Conservation (phyloP, 35 echinoderm and acorn worm species). For the Apostichopus californicus region DNA sequence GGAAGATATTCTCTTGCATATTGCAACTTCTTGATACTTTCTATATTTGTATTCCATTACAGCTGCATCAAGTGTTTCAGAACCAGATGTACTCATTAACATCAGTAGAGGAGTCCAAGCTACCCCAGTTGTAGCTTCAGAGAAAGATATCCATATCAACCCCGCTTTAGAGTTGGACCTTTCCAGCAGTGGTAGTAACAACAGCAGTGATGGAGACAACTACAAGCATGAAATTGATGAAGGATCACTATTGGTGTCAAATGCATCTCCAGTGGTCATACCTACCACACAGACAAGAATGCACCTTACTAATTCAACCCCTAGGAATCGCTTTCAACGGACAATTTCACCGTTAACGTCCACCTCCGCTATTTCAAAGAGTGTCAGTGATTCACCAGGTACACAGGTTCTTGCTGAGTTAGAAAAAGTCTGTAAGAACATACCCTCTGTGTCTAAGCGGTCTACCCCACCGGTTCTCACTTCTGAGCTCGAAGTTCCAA, state of each 20-base stretch:
- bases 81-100: background rate
- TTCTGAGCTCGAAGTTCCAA: background rate
- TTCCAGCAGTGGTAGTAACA: background rate
- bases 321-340: slow-evolving; percentile 38
- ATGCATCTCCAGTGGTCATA: background rate
- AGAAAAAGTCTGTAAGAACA: background rate
- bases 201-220: background rate
- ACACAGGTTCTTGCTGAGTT: slow-evolving; percentile 17
- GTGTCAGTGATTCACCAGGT: background rate
- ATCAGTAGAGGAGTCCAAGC: slow-evolving; percentile 40
- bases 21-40: background rate
- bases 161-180: slow-evolving; percentile 31
- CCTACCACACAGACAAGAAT: slow-evolving; percentile 50
- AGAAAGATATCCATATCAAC: background rate
- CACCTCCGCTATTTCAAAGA: background rate
- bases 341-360: background rate
- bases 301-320: slow-evolving; percentile 37
- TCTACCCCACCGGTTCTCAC: background rate
- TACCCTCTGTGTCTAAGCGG: background rate
- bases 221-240: background rate
- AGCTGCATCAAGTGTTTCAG: background rate
- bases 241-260: background rate
- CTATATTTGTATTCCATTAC: background rate
- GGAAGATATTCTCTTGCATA: no score
- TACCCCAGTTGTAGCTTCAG: background rate